These are phyloP conservation scores for Folsomia candida DNA, from an alignment of 2,888 invertebrate genomes.

Conservation along the genomic window DNA sequence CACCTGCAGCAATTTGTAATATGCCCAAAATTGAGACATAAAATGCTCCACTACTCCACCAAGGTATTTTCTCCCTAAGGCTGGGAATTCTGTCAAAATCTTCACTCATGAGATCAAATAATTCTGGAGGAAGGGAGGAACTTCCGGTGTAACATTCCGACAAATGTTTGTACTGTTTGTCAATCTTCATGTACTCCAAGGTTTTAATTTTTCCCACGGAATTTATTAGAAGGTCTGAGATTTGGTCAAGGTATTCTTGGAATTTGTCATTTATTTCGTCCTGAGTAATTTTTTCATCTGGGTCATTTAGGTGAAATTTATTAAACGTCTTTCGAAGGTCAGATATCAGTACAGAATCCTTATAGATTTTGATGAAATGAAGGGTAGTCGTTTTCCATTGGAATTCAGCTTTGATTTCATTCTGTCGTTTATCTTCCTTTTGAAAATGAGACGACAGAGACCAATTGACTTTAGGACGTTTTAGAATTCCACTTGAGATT, in stretches of 20 bases:
- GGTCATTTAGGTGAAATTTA: not conserved
- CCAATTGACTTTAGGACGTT: not conserved
- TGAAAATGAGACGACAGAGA: not conserved
- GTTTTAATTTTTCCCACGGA: slow-evolving; percentile 18
- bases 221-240: not conserved
- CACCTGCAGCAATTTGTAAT: slow-evolving; percentile 13
- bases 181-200: not conserved
- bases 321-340: not conserved
- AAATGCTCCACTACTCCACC: slow-evolving; percentile 11
- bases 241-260: not conserved
- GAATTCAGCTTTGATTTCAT: not conserved
- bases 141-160: not conserved
- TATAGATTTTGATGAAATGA: not conserved
- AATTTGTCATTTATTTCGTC: no score
- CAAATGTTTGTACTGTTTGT: not conserved
- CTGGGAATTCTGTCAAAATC: slow-evolving; percentile 17
- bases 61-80: not conserved
- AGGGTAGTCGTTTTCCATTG: not conserved
- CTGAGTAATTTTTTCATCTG: not conserved
- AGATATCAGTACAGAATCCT: not conserved
- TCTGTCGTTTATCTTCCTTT: not conserved
- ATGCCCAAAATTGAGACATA: slow-evolving; percentile 6
- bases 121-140: slow-evolving; percentile 8
- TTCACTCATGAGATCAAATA: slow-evolving; percentile 4
- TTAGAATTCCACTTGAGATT: not conserved